Conservation (phyloP, 2,113 vertebrate genomes). For the Glaucidium brasilianum region DNA sequence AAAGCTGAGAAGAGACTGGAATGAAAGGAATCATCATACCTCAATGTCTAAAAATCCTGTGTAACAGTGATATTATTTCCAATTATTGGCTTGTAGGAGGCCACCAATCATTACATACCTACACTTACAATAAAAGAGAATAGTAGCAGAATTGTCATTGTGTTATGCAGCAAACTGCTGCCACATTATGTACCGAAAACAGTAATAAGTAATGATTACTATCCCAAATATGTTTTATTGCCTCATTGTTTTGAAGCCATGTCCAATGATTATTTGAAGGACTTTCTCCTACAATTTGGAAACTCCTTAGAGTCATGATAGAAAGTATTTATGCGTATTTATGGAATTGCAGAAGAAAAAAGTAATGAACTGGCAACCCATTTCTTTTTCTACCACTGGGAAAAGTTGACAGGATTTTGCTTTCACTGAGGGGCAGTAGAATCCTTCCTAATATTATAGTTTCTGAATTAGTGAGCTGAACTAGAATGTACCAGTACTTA, state of each 20-base stretch:
- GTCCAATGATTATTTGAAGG: background rate
- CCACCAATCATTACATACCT: fast-evolving
- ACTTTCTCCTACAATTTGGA: background rate
- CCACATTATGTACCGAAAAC: background rate
- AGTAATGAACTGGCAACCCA: background rate
- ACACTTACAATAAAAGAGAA: background rate
- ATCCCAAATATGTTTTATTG: background rate
- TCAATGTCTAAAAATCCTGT: background rate
- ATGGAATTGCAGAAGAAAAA: background rate
- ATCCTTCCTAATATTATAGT: background rate
- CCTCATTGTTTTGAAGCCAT: background rate
- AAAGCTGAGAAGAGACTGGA: background rate
- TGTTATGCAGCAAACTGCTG: background rate
- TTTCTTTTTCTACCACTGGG: background rate
- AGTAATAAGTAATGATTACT: background rate
- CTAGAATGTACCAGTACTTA: background rate
- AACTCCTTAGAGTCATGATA: background rate
- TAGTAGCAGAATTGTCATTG: background rate
- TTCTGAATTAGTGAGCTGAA: background rate
- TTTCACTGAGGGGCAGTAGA: background rate
- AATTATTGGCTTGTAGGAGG: background rate
- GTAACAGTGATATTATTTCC: background rate
- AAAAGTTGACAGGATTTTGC: background rate
- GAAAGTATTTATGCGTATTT: background rate
- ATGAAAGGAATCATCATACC: background rate